Base-by-base conservation (phyloP, 2,113 vertebrate genomes). In the Tiliqua scincoides region DNA sequence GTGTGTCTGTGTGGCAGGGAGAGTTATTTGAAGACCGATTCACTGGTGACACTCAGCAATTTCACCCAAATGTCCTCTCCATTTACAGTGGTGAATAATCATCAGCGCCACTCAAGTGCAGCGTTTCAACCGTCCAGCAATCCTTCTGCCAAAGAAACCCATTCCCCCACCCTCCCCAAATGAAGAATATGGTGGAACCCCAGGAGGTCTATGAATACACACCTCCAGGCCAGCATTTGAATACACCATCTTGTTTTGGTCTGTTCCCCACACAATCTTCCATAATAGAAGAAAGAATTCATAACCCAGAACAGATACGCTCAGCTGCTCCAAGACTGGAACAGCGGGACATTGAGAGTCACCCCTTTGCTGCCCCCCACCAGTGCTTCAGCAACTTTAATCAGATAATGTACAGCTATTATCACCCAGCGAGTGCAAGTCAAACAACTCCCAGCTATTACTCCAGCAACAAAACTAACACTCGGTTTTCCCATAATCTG, bases 331-430 rank as follows among this genome's bases (percentile, higher is more conserved):
- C 91, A 91, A 94, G 93, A 92, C 86, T 92, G 86, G 87, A 79
- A 93, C 83, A 91, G 89, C 54, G 93, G 89, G 93, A 93, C 91
- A 94, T 95, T 94, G 89, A 78, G 20, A 84, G 74, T 95, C 94
- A 95, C 95, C 94, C 93, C 83, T 93, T 91, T 89, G 71, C 89
- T 95, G 94, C 93, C 93, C 94, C 94, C 93, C 93, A 87, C 87
- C 93, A 93, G 91, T 91, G 94, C 94, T 94, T 94, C 93, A 94
- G 91, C 93, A 94, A 93, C 93, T 94, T 94, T 95, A 94, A 95
- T 95, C 93, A 95, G 93, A 93, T 95, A 95, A 95, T 94, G 95
- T 94, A 93, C 92, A 93, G 92, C 93, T 94, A 95, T 95, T 95
- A 95, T 94, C 91, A 1, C 88, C 88, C 91, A 86, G 91, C 88